A percentile compares a stretch with the other conserved stretches of the same genome.
phyloP scores from a whole-genome alignment of 2,888 invertebrate species.

The Marasmarcha lunaedactyla region DNA sequence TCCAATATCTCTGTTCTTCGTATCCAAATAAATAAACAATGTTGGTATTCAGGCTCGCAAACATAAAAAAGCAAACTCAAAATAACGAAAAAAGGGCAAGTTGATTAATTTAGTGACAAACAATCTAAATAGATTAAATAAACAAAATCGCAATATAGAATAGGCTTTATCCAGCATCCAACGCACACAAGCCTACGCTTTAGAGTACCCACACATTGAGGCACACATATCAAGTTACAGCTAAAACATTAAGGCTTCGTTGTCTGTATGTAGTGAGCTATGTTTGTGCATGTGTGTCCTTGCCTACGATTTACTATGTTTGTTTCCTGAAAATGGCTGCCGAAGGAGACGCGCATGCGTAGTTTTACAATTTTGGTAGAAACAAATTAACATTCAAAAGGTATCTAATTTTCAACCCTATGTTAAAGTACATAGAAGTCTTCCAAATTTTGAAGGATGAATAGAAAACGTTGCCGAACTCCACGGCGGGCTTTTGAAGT shows the following conservation, averaged over 20 bases:
- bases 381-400: neutral
- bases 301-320: constrained; percentile 25
- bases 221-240: neutral
- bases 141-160: constrained; percentile 23
- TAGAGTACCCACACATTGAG: neutral
- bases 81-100: too few relatives aligned
- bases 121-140: constrained; percentile 22
- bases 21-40: too few relatives aligned
- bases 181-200: constrained; percentile 20
- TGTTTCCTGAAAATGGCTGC: constrained; percentile 60
- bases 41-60: too few relatives aligned
- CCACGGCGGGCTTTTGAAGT: constrained; percentile 49
- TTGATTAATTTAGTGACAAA: constrained; percentile 10
- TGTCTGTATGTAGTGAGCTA: neutral
- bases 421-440: too few relatives aligned
- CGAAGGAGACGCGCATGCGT: constrained; percentile 42
- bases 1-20: too few relatives aligned
- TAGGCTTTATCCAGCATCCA: constrained; percentile 48
- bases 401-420: constrained; percentile 16
- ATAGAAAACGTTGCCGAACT: too few relatives aligned
- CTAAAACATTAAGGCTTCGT: neutral
- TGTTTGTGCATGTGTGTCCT: constrained; percentile 22
- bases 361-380: constrained; percentile 7
- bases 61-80: too few relatives aligned
- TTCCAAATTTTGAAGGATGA: too few relatives aligned